Evolutionary conservation across 2,888 invertebrate species (phyloP).

Genomic region (Boloria selene): DNA sequence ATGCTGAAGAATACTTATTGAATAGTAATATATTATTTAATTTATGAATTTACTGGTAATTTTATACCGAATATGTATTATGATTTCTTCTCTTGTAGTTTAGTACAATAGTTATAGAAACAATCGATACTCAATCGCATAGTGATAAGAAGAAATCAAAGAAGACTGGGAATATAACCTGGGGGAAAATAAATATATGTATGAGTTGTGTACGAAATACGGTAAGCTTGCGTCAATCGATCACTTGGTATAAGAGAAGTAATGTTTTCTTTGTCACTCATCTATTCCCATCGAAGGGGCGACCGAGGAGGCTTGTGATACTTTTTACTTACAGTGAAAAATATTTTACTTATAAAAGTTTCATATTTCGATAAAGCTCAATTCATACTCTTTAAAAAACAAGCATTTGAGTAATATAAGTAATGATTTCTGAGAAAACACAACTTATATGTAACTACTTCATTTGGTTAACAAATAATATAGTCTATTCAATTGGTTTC

Average conservation of each 20-base stretch:
- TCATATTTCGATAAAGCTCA: too few relatives aligned
- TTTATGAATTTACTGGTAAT: background rate
- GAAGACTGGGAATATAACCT: conserved; percentile 59
- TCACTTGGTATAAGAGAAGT: background rate
- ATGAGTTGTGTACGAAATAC: conserved; percentile 12
- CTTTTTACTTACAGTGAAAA: too few relatives aligned
- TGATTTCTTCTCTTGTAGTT: background rate
- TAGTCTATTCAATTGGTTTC: too few relatives aligned
- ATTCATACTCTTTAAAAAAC: too few relatives aligned
- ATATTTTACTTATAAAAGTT: too few relatives aligned
- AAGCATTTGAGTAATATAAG: too few relatives aligned
- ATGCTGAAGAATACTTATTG: background rate
- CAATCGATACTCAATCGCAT: conserved; percentile 32
- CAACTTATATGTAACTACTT: too few relatives aligned
- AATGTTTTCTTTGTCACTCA: background rate
- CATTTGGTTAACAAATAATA: too few relatives aligned
- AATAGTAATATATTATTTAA: too few relatives aligned
- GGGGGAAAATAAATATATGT: conserved; percentile 44
- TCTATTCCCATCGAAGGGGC: background rate
- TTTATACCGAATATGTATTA: background rate
- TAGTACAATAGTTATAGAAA: conserved; percentile 16
- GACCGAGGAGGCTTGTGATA: too few relatives aligned
- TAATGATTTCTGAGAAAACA: too few relatives aligned
- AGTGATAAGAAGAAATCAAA: conserved; percentile 55
- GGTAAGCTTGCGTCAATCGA: conserved; percentile 16